phyloP scores from a whole-genome alignment of 2,113 vertebrate species.

The Ptychochromis oligacanthus region DNA sequence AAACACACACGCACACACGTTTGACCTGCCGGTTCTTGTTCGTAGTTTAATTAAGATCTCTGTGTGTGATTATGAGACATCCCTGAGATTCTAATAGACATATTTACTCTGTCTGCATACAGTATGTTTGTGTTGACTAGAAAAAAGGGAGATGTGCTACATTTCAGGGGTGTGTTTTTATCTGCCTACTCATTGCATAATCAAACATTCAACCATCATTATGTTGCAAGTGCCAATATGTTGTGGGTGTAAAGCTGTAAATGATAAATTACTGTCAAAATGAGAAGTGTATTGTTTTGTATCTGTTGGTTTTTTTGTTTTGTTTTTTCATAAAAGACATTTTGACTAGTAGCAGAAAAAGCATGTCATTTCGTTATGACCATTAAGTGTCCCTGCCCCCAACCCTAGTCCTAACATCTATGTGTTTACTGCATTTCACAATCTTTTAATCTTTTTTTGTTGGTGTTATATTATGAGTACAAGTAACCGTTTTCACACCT shows the following conservation, averaged over 20 bases:
- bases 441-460: not conserved
- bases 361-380: too few species aligned
- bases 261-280: not conserved
- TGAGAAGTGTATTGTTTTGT: not conserved
- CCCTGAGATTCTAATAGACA: slow-evolving; percentile 10
- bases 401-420: not conserved
- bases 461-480: not conserved
- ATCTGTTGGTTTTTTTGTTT: not conserved
- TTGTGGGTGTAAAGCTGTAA: not conserved
- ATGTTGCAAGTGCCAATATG: slow-evolving; percentile 14
- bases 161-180: slow-evolving; percentile 25
- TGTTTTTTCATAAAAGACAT: not conserved
- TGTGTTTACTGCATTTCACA: not conserved
- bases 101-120: slow-evolving; percentile 11
- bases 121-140: slow-evolving; percentile 11
- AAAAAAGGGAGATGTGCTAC: not conserved
- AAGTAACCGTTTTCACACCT: too few species aligned
- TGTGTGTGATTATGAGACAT: slow-evolving; percentile 41
- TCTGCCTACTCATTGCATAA: slow-evolving; percentile 34
- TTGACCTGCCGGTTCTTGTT: slow-evolving; percentile 54
- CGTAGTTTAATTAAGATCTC: slow-evolving; percentile 53
- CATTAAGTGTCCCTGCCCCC: too few species aligned
- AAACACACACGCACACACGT: not conserved
- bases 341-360: too few species aligned
- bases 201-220: slow-evolving; percentile 44